These are phyloP conservation scores for Acanthoscelides obtectus DNA, from an alignment of 2,888 invertebrate genomes.

Conservation along the genomic window DNA sequence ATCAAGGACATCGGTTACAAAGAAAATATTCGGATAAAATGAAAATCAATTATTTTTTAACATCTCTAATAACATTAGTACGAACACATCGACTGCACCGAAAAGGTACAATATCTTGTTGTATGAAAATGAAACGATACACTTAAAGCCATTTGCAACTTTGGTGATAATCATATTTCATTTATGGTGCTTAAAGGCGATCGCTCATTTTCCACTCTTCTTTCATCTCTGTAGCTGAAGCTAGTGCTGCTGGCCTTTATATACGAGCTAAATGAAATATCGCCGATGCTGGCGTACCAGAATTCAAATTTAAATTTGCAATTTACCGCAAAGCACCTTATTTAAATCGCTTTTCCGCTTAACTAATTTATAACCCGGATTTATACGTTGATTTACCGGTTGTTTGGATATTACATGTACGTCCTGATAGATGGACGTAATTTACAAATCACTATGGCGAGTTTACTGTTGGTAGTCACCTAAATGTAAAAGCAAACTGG, in stretches of 20 bases:
- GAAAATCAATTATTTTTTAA: no score
- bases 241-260: background rate
- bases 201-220: background rate
- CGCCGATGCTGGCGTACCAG: background rate
- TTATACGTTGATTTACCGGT: background rate
- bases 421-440: background rate
- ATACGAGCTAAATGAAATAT: background rate
- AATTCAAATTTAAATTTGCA: background rate
- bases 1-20: no score
- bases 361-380: background rate
- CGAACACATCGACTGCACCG: no score
- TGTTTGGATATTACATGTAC: background rate
- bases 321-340: background rate
- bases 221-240: background rate
- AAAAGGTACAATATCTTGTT: no score
- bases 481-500: background rate
- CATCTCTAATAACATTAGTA: no score
- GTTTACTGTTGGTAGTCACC: background rate
- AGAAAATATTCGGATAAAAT: no score
- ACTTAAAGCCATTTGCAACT: no score
- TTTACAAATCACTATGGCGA: background rate
- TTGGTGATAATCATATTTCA: background rate
- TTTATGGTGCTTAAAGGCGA: background rate
- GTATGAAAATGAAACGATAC: no score
- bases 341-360: background rate